Evolutionary conservation across 1,140 invertebrate species (phyloP).

Genomic region (Chironomus striatipennis): DNA sequence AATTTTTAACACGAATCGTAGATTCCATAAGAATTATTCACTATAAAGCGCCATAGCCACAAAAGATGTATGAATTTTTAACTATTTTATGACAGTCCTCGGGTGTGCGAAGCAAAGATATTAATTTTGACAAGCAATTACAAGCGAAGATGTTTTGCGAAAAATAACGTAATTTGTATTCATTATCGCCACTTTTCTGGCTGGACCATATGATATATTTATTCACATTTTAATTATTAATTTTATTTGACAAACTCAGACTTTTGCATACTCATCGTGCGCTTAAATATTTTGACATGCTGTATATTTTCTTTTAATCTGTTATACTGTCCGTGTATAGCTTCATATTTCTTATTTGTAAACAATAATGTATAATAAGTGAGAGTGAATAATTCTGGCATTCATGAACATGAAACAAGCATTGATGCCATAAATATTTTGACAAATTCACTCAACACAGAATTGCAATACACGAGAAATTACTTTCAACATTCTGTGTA

Average conservation of each 20-base stretch:
- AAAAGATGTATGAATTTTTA: not conserved
- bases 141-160: not conserved
- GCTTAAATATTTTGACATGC: too few species aligned
- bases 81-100: not conserved
- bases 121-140: slow-evolving; percentile 23
- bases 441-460: slow-evolving; percentile 15
- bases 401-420: too few species aligned
- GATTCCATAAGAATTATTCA: too few species aligned
- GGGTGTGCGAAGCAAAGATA: not conserved
- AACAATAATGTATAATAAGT: not conserved
- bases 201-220: slow-evolving; percentile 11
- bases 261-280: too few species aligned
- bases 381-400: too few species aligned
- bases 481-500: not conserved
- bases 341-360: not conserved
- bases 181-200: not conserved
- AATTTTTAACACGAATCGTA: too few species aligned
- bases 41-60: too few species aligned
- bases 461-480: not conserved
- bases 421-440: slow-evolving; percentile 8
- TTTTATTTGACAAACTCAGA: not conserved
- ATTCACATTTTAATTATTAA: not conserved
- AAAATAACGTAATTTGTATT: slow-evolving; percentile 17
- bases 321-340: too few species aligned
- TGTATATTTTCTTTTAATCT: too few species aligned